Conservation (phyloP, 2,797 vertebrate genomes). For the Tarsius wallacei region DNA sequence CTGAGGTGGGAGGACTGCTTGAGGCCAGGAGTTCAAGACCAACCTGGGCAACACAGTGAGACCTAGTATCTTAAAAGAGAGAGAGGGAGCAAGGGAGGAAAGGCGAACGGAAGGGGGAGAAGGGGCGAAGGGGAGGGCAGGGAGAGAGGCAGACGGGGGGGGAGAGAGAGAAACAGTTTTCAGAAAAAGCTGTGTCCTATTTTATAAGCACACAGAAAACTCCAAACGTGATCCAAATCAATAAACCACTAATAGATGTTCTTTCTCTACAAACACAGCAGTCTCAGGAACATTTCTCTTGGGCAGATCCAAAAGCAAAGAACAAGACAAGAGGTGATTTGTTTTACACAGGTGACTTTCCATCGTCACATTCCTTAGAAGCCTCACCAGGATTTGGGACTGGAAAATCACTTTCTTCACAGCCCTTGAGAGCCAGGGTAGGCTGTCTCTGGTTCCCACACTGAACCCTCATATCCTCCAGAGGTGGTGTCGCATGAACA, state of each 20-base stretch:
- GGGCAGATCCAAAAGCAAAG: not conserved
- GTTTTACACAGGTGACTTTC: not conserved
- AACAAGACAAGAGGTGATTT: not conserved
- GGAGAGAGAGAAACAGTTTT: not conserved
- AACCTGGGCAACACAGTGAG: not conserved
- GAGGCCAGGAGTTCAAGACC: not conserved
- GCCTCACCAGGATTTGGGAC: not conserved
- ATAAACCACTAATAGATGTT: not conserved
- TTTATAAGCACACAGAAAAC: not conserved
- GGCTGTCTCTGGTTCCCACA: not conserved
- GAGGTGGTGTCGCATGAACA: rapidly evolving
- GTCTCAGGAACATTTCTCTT: not conserved
- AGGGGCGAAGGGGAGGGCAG: rapidly evolving
- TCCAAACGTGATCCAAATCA: not conserved
- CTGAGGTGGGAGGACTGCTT: not conserved
- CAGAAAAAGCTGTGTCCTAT: not conserved
- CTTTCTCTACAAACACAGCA: not conserved
- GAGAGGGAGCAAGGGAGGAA: rapidly evolving
- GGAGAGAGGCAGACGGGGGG: not conserved
- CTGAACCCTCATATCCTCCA: rapidly evolving
- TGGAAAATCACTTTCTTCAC: not conserved
- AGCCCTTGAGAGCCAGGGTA: not conserved
- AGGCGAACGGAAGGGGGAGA: rapidly evolving
- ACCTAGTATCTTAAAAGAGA: not conserved
- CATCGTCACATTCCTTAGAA: not conserved